Percentiles rank a stretch among this genome's conserved stretches.
Evolutionary conservation across 2,888 invertebrate genomes (phyloP).

Genomic region (Bibio marci): DNA sequence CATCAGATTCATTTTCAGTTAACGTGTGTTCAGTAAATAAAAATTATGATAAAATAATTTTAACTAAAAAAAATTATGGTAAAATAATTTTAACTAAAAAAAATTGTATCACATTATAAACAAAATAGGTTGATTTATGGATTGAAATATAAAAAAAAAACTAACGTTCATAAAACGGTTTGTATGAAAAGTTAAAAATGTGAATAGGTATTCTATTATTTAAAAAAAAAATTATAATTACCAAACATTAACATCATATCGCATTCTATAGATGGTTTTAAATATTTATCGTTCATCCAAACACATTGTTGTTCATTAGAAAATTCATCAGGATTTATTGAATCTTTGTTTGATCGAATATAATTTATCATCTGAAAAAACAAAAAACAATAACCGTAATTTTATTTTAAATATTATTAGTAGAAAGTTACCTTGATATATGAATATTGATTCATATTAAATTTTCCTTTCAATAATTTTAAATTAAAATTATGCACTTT

Average conservation of each 20-base stretch:
- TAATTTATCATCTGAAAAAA: slow-evolving; percentile 50
- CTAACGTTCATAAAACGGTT: no score
- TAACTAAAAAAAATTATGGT: no score
- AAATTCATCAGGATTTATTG: slow-evolving; percentile 34
- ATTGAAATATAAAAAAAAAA: no score
- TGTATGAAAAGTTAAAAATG: no score
- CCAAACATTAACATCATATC: slow-evolving; percentile 77
- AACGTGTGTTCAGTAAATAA: no score
- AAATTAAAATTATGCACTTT: slow-evolving; percentile 47
- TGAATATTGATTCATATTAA: slow-evolving; percentile 65
- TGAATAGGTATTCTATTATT: no score
- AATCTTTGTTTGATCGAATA: slow-evolving; percentile 47
- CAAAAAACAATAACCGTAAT: not conserved
- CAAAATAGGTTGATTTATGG: no score
- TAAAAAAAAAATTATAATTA: no score
- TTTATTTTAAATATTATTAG: not conserved
- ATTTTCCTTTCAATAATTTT: slow-evolving; percentile 42
- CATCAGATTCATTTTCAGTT: no score
- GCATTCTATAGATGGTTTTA: slow-evolving; percentile 50
- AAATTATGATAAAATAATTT: no score
- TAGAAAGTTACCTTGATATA: slow-evolving; percentile 51
- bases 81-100: no score
- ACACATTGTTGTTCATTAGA: slow-evolving; percentile 32
- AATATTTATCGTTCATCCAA: slow-evolving; percentile 63
- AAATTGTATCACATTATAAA: no score